Percentiles rank a stretch among this genome's conserved stretches.
Conservation (phyloP, 2,888 invertebrate genomes). For the Amblyjoppa proteus region DNA sequence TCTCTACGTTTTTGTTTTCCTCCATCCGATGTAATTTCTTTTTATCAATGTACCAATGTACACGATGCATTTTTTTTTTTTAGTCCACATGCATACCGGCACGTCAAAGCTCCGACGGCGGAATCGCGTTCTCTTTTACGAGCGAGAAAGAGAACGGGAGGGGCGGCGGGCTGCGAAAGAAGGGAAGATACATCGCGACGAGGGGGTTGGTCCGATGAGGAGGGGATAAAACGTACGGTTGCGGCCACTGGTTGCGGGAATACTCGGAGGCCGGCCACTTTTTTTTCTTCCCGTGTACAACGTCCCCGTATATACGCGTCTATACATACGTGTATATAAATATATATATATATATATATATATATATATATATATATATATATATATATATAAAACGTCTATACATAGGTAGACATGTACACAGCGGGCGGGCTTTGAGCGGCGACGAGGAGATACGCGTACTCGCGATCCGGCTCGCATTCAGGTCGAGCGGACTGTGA, state of each 20-base stretch:
- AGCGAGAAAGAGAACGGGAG: slow-evolving; percentile 15
- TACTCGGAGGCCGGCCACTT: slow-evolving; percentile 82
- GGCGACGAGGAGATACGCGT: slow-evolving; percentile 62
- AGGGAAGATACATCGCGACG: slow-evolving; percentile 74
- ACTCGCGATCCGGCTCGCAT: slow-evolving; percentile 49
- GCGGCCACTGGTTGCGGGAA: slow-evolving; percentile 82
- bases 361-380: too few relatives aligned
- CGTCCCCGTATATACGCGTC: slow-evolving; percentile 51
- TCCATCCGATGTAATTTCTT: not conserved
- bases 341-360: slow-evolving; percentile 7
- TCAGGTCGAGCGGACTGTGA: slow-evolving; percentile 77
- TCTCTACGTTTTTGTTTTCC: not conserved
- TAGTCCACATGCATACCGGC: slow-evolving; percentile 7
- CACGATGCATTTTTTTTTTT: slow-evolving; percentile 9
- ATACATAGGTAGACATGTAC: slow-evolving; percentile 42
- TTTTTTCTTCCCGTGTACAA: slow-evolving; percentile 70
- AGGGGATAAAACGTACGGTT: slow-evolving; percentile 75
- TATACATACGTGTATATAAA: slow-evolving; percentile 15
- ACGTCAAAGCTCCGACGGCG: slow-evolving; percentile 46
- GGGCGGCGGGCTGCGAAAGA: slow-evolving; percentile 70
- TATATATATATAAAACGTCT: not conserved
- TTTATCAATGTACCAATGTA: not conserved
- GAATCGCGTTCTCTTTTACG: slow-evolving; percentile 9
- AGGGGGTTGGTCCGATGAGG: slow-evolving; percentile 71
- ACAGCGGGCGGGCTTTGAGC: slow-evolving; percentile 63